phyloP scores from a whole-genome alignment of 2,113 vertebrate genomes.

The Probosciger aterrimus region DNA sequence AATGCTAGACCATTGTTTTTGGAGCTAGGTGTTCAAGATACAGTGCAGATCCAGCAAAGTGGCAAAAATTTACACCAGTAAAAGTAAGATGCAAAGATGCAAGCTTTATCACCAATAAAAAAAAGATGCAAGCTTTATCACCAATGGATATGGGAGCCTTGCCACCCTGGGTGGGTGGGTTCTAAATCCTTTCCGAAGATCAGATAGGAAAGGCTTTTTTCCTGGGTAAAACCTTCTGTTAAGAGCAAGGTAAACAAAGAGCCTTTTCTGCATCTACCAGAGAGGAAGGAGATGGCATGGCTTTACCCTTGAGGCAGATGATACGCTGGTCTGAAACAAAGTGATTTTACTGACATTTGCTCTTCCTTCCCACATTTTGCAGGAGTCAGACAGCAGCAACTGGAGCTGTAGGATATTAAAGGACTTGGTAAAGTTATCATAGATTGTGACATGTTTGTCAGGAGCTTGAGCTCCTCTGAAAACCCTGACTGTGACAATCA shows the following conservation, averaged over 20 bases:
- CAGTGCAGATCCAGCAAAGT: not conserved
- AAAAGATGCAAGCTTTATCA: not conserved
- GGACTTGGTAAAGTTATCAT: conserved; percentile 75
- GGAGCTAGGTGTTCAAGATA: fast-evolving
- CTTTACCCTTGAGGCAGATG: conserved; percentile 63
- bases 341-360: conserved; percentile 68
- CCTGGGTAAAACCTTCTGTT: not conserved
- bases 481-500: conserved; percentile 52
- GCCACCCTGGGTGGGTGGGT: not conserved
- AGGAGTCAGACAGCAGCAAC: conserved; percentile 50
- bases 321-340: conserved; percentile 48
- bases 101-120: not conserved
- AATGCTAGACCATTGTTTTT: not conserved
- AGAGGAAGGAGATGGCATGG: conserved; percentile 11
- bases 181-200: not conserved
- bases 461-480: conserved; percentile 67
- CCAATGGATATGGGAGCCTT: not conserved
- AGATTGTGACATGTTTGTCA: conserved; percentile 74
- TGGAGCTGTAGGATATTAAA: conserved; percentile 67
- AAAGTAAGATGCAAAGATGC: not conserved
- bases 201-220: not conserved
- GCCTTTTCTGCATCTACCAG: not conserved
- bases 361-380: conserved; percentile 64
- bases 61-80: not conserved
- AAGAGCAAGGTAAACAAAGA: not conserved